Base-by-base conservation (phyloP, 2,113 vertebrate species). In the Nothobranchius kuhntae region DNA sequence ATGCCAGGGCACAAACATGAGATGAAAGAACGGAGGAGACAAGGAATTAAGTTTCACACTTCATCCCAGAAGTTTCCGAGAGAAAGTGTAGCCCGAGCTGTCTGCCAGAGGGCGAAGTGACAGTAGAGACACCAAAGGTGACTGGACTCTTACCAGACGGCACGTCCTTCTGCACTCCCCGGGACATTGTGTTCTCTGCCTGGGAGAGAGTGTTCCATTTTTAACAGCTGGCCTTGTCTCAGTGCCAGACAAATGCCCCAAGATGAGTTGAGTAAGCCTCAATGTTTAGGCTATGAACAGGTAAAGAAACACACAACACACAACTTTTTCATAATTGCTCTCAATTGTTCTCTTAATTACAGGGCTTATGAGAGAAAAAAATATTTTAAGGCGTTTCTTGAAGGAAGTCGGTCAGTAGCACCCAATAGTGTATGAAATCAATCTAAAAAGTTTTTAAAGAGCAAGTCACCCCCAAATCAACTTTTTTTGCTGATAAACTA, bases 131-230 rank as follows among this genome's bases (percentile, higher is more conserved):
- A 40, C 68, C 58, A 69, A 68, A 79, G 76, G 76, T 78, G 72
- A 86, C 81, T 84, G 88, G 82, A 88, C 82, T 76, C 69, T 68
- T 64, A 82, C 85, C 85, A 87, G 67, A 61, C 65, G 76, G 76
- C 67, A 45, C 71, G 65, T 38, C 12, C 38, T 53, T 54, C 44
- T 4, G 24, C 61, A 73, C 79, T 69, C 81, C 82, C 71, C 64
- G 76, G 91, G 84, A 91, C 91, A 92, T 81, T 83, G 81, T 92
- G 92, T 93, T 80, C 91, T 78, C 75, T 53, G 53, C 48, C 26
- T n/a, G 30, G 11, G 60, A 69, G 66, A 66, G 44, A 13, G 21
- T 14, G 71, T 63, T 70, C 84, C 77, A 75, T 73, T 87, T 87
- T 75, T 82, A 89, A 82, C 65, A 36, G 61, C 65, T 78, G 57